Base-by-base conservation (phyloP, 2,113 vertebrate genomes). In the Hiodon alosoides region DNA sequence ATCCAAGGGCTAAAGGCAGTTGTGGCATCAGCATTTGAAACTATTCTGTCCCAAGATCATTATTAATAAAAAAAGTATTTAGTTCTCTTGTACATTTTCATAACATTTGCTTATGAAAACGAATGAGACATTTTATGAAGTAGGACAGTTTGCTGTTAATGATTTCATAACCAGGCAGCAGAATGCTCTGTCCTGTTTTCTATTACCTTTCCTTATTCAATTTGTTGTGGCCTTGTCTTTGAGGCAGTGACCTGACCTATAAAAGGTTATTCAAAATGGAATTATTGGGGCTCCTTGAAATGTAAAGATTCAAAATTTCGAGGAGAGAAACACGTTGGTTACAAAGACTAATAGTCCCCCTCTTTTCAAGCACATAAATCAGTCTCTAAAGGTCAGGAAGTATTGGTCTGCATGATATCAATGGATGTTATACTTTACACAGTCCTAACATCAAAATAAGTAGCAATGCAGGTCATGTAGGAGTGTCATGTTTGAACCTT, bases 161-260 rank as follows among this genome's bases (percentile, higher is more conserved):
- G 87, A 91, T 93, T 93, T 91, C 87, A 89, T 93, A 90, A 83
- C 84, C 85, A 86, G 86, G 89, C 88, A 92, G 90, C 83, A 86
- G 87, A 90, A 89, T 89, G 79, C 85, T 86, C 79, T 90, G 80
- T 84, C 91, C 83, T 88, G 85, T 90, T 87, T 90, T 89, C 78
- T 89, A 84, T 91, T 91, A 88, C 85, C 84, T 90, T 89, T 85
- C 89, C 86, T 91, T 89, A 94, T 93, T 93, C 81, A 91, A 93
- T 95, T 95, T 93, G 86, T 83, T 81, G 84, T 79, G 86, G 82
- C 83, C 82, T 87, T 83, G 81, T 82, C 86, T 88, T 89, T 86
- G 87, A 82, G 89, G 84, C 87, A 89, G 84, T 92, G 93, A 92
- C 93, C 91, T 93, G 90, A 94, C 90, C 91, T 92, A 91, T 91